Evolutionary conservation across 2,113 vertebrate genomes (phyloP), one percentile per base, ranked within the genome.

Genomic region (Pachyramphus minor): DNA sequence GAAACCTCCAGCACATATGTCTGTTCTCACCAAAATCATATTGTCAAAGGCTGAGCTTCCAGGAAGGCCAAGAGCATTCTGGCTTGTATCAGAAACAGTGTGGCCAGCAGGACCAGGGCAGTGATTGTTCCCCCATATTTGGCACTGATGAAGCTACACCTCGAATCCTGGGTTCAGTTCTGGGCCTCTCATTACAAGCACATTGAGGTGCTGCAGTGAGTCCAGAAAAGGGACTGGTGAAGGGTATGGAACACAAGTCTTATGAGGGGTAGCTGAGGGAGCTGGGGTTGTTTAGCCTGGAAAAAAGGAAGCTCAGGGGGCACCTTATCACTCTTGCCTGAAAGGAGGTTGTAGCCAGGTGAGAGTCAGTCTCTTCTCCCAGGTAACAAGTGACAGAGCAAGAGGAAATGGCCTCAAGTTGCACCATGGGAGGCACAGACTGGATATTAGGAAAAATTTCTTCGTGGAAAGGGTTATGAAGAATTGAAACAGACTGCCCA

Each of bases 141-240:
- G 4, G 47, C 62, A 81, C 1, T 25, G 41, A 0, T 30, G 55
- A 87, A 35, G 55, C 19, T 12, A 17, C 11, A 44, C 1, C 41
- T 56, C 8, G 2, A n/a, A 6, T 44, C 1, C 20, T 50, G 31
- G 14, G 31, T 39, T 30, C 23, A 56, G 9, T 81, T 75, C 41
- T n/a, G 14, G 64, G 31, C 4, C 13, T 1, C 16, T 56, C 83
- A 62, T 11, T 56, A 5, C 47, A 50, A 30, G 2, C 27, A 30
- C 23, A 37, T 0, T 42, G 75, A 80, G 31, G 22, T 0, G 6
- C 35, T 42, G 53, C 23, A 62, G 13, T 0, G 0, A 0, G 5
- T 56, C 47, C 69, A 81, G 47, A 25, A 37, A 22, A 69, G 0
- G 9, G 63, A 15, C 4, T 30, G 27, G 12, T 2, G n/a, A 49